Percentiles rank a stretch among this genome's conserved stretches.
Evolutionary conservation across 2,113 vertebrate genomes (phyloP).

Genomic region (Catharus minimus): DNA sequence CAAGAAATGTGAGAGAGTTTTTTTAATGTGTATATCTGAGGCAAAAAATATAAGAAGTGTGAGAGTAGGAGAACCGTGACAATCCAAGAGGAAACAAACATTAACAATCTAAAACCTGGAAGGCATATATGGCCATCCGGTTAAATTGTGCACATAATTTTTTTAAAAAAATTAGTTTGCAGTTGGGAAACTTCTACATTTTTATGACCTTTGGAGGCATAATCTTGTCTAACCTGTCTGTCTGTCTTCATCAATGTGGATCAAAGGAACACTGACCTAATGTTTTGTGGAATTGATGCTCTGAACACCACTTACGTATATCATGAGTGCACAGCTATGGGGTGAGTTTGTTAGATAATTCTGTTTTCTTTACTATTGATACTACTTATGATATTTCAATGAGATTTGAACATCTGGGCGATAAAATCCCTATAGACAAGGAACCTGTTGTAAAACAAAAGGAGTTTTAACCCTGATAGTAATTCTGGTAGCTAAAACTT

Average conservation of each 20-base stretch:
- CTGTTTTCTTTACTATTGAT: constrained; percentile 23
- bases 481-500: not conserved
- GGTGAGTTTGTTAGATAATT: constrained; percentile 45
- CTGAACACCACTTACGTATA: not conserved
- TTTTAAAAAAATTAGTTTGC: constrained; percentile 61
- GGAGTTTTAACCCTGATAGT: constrained; percentile 15
- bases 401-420: not conserved
- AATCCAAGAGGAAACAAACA: constrained; percentile 43
- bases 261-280: constrained; percentile 56
- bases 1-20: constrained; percentile 46
- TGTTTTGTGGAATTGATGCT: constrained; percentile 39
- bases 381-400: not conserved
- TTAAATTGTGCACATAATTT: constrained; percentile 67
- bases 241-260: constrained; percentile 56
- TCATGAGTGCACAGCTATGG: not conserved
- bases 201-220: constrained; percentile 56
- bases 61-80: not conserved
- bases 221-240: constrained; percentile 55
- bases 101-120: constrained; percentile 36
- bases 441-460: not conserved
- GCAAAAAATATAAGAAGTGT: not conserved
- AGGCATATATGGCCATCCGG: not conserved
- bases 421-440: not conserved
- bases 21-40: constrained; percentile 10
- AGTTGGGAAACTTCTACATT: constrained; percentile 34